phyloP scores from a whole-genome alignment of 1,140 invertebrate genomes.

The Leptoteleia sp. region DNA sequence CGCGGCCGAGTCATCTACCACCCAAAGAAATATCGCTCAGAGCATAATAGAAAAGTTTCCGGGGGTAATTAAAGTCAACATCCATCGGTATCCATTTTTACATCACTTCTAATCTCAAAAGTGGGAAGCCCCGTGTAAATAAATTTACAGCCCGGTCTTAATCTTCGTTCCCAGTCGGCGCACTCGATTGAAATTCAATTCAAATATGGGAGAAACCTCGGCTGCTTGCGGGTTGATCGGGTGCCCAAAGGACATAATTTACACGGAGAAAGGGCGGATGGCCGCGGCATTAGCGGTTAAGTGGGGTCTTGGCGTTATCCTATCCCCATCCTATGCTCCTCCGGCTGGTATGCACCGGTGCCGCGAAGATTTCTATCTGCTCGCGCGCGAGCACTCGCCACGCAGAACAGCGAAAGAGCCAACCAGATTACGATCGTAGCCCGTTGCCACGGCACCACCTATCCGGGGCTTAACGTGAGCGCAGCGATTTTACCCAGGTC shows the following conservation, averaged over 20 bases:
- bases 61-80: no score
- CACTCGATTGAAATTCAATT: conserved; percentile 30
- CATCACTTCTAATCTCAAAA: no score
- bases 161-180: neutral
- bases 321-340: conserved; percentile 68
- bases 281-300: conserved; percentile 79
- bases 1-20: no score
- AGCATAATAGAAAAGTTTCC: no score
- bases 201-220: conserved; percentile 18
- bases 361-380: conserved; percentile 61
- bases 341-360: conserved; percentile 40
- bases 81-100: no score
- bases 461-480: no score
- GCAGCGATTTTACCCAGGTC: no score
- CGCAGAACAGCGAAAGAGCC: conserved; percentile 39
- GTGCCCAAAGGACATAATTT: conserved; percentile 75
- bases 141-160: no score
- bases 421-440: conserved; percentile 64
- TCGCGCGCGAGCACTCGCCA: conserved; percentile 42
- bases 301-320: conserved; percentile 76
- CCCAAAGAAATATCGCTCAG: no score
- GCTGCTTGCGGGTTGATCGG: neutral
- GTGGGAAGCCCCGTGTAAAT: no score
- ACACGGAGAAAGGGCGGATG: conserved; percentile 73
- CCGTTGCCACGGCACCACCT: conserved; percentile 37